Evolutionary conservation across 2,797 vertebrate species (phyloP), one percentile per base, ranked within the genome.

Genomic region (Chromobotia macracanthus): DNA sequence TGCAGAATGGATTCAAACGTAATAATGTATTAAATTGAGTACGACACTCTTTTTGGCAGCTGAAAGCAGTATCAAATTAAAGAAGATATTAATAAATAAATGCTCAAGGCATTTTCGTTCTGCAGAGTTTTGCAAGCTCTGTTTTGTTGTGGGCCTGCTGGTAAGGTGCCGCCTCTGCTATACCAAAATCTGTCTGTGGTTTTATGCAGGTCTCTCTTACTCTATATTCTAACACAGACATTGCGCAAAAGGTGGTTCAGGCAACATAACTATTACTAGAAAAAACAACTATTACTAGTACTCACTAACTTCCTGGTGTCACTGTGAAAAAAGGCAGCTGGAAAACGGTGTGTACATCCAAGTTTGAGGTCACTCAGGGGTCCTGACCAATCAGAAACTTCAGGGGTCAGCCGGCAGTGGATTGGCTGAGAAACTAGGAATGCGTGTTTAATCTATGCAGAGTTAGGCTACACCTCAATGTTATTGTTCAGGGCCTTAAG

Each of bases 271-370:
- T 67, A 55, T n/a, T 9, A 63, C 28, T 4, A 35, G 61, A 28
- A 77, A 28, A 28, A 41, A 7, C 10, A 68, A 85, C 65, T 85
- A 83, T 89, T 87, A 87, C 90, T 87, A 91, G 89, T 89, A 63
- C 64, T 77, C 76, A 16, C 13, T 16, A 16, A 77, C 75, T 67
- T 87, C 82, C 82, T 84, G 72, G 82, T 81, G 85, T 89, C 90
- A 92, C 89, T 91, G 89, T 93, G 91, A 92, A 88, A 85, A 88
- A 58, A 89, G 87, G 84, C 85, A 86, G 84, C 88, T 88, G 87
- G 87, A 86, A 87, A 87, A 81, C 9, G 67, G 65, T 50, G 68
- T 79, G 86, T 83, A 81, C 83, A 89, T 84, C 86, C 87, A 87
- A 86, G 73, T 84, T 85, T 53, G 31, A 16, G 35, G 87, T 89